Evolutionary conservation across 2,888 invertebrate species (phyloP).

Genomic region (Synanthedon formicaeformis): DNA sequence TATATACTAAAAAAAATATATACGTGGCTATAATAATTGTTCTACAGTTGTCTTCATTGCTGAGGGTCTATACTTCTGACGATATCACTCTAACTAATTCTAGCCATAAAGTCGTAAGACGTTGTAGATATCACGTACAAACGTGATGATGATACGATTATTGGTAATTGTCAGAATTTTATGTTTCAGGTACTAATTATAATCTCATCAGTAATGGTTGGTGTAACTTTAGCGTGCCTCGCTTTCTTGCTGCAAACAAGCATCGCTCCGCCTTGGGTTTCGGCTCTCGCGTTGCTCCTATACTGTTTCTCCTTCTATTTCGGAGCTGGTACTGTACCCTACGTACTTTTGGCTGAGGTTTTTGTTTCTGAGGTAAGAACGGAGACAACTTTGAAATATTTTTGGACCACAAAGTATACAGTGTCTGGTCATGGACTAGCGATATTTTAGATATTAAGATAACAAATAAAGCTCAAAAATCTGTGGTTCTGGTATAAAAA

Average conservation of each 20-base stretch:
- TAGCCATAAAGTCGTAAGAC: too few relatives aligned
- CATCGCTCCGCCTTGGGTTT: conserved; percentile 40
- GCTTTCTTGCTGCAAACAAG: conserved; percentile 39
- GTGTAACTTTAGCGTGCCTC: conserved; percentile 28
- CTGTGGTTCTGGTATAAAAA: too few relatives aligned
- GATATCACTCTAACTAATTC: too few relatives aligned
- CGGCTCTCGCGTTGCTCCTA: conserved; percentile 40
- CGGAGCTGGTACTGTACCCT: conserved; percentile 50
- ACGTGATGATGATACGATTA: too few relatives aligned
- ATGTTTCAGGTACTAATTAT: conserved; percentile 39
- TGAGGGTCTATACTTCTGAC: too few relatives aligned
- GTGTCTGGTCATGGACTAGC: not conserved
- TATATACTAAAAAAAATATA: too few relatives aligned
- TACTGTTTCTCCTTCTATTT: conserved; percentile 49
- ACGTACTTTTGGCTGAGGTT: conserved; percentile 37
- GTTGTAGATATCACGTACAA: too few relatives aligned
- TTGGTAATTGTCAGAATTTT: too few relatives aligned
- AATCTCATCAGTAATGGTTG: conserved; percentile 33
- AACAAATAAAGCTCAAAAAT: too few relatives aligned
- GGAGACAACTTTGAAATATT: not conserved
- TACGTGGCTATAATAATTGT: too few relatives aligned
- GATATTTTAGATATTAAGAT: too few relatives aligned
- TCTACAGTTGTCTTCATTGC: too few relatives aligned
- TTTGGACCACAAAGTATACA: not conserved
- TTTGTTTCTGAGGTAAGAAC: conserved; percentile 37